Conservation (phyloP, 2,797 vertebrate species). For the Mionectes olivaceus region DNA sequence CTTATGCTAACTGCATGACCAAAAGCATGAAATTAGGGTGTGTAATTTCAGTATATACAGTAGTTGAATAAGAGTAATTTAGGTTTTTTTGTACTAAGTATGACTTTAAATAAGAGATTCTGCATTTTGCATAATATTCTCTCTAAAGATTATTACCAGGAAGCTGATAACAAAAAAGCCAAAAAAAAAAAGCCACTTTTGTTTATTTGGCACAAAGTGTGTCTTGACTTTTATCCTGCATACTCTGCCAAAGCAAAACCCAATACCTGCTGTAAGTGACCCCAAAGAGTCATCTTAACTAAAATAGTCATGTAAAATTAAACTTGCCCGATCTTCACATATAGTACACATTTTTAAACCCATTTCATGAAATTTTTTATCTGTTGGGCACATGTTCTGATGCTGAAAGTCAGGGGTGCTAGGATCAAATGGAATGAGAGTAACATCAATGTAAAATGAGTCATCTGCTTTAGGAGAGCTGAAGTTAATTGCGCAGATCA, state of each 20-base stretch:
- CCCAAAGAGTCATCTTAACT: neutral
- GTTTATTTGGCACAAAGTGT: neutral
- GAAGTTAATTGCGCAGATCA: neutral
- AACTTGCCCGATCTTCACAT: neutral
- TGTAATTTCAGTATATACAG: slow-evolving; percentile 28
- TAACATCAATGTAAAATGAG: neutral
- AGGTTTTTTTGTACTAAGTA: slow-evolving; percentile 6
- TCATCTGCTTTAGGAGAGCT: neutral
- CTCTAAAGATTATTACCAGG: neutral
- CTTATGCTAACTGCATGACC: slow-evolving; percentile 57
- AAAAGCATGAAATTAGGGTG: slow-evolving; percentile 53
- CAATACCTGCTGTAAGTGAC: rapidly evolving
- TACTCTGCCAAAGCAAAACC: neutral
- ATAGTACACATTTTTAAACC: neutral
- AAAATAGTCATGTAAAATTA: neutral
- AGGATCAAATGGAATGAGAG: neutral
- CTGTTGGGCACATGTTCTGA: neutral
- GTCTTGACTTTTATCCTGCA: neutral
- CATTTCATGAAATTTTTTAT: neutral
- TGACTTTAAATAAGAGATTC: neutral
- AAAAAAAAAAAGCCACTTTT: neutral
- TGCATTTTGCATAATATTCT: neutral
- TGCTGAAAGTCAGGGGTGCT: neutral
- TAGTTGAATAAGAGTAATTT: slow-evolving; percentile 11
- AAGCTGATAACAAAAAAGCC: neutral